phyloP scores from a whole-genome alignment of 2,113 vertebrate species.

The Ptilorrhoa leucosticta region DNA sequence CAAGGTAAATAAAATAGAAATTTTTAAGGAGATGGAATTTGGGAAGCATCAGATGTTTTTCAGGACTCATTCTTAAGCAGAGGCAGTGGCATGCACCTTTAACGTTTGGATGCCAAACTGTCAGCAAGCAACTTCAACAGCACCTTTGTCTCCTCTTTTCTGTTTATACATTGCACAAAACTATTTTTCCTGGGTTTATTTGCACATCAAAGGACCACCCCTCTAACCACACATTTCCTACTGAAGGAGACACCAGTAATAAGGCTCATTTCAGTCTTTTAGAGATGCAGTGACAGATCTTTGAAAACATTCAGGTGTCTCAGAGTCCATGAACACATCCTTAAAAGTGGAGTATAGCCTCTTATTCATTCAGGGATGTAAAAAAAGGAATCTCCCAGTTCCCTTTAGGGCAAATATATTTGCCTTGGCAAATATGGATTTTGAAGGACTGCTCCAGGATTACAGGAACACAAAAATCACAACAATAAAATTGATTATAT shows the following conservation, averaged over 20 bases:
- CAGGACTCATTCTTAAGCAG: neutral
- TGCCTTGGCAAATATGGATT: neutral
- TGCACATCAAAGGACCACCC: neutral
- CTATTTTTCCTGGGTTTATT: conserved; percentile 10
- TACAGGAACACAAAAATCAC: neutral
- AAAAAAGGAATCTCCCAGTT: neutral
- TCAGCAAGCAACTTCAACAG: neutral
- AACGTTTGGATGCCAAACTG: neutral
- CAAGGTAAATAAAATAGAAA: neutral
- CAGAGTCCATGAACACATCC: neutral
- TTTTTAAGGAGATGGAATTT: neutral
- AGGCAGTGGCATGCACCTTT: neutral
- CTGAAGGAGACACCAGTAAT: neutral
- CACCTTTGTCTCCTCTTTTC: neutral
- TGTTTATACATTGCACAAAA: conserved; percentile 16
- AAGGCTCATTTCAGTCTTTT: neutral
- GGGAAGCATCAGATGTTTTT: neutral
- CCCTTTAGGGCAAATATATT: neutral
- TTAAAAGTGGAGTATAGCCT: neutral
- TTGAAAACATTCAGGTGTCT: neutral
- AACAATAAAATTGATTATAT: neutral
- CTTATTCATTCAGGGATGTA: neutral
- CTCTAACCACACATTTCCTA: neutral
- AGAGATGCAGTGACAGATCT: neutral
- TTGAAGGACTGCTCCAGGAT: neutral